Evolutionary conservation across 2,888 invertebrate genomes (phyloP).

Genomic region (Diadegma fenestrale): DNA sequence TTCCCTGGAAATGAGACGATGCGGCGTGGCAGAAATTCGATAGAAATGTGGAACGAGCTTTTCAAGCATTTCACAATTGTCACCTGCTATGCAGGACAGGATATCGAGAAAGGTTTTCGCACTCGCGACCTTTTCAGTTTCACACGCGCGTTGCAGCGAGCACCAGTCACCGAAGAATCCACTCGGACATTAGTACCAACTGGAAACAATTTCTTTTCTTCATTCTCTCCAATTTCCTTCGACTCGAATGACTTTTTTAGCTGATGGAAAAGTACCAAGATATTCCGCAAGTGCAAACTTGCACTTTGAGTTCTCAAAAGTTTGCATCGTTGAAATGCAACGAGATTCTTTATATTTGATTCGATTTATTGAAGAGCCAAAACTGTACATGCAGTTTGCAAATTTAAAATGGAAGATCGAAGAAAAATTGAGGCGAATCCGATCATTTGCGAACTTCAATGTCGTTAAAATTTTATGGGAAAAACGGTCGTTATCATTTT

Average conservation of each 20-base stretch:
- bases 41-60: conserved; percentile 32
- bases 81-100: not conserved
- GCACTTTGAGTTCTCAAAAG: no score
- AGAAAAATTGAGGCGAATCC: no score
- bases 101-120: conserved; percentile 30
- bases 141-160: not conserved
- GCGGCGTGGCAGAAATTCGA: not conserved
- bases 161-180: not conserved
- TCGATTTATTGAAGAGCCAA: no score
- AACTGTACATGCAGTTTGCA: no score
- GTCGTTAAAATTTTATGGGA: no score
- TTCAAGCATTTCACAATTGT: conserved; percentile 16
- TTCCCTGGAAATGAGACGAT: conserved; percentile 8
- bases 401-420: no score
- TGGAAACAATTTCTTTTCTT: not conserved
- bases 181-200: not conserved
- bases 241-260: not conserved
- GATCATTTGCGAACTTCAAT: no score
- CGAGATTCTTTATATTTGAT: no score
- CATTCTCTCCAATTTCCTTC: not conserved
- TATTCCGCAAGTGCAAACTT: no score
- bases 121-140: not conserved
- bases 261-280: not conserved
- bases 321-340: no score
- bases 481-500: no score